These are phyloP conservation scores for Phalloptychus januarius DNA, from an alignment of 2,797 vertebrate genomes.

Conservation along the genomic window DNA sequence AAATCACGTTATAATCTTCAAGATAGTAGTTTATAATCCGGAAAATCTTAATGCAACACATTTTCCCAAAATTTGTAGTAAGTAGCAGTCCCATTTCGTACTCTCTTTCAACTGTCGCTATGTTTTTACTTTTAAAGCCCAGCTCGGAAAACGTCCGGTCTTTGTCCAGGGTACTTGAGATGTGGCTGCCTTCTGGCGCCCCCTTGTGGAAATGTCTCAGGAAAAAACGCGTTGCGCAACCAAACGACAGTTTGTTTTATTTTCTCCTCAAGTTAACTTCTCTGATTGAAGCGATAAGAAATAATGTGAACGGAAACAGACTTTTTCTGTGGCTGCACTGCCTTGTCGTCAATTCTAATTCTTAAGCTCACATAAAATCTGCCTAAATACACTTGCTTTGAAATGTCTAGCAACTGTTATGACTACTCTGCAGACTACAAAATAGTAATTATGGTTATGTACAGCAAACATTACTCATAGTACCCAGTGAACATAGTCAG, in stretches of 20 bases:
- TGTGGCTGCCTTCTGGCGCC: constrained; percentile 13
- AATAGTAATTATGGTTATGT: background rate
- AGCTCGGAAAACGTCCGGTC: constrained; percentile 11
- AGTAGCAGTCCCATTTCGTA: background rate
- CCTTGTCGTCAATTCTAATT: background rate
- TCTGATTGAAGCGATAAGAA: constrained; percentile 38
- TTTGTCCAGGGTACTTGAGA: background rate
- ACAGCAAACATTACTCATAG: background rate
- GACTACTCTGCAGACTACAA: background rate
- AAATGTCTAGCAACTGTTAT: background rate
- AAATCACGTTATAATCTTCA: background rate
- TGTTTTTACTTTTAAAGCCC: constrained; percentile 44
- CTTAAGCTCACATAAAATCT: background rate
- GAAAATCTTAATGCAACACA: background rate
- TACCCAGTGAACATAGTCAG: background rate
- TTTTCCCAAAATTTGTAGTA: background rate
- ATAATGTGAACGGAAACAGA: constrained; percentile 45
- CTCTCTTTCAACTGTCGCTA: background rate
- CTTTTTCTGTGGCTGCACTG: constrained; percentile 35
- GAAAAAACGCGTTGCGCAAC: constrained; percentile 45
- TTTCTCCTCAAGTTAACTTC: constrained; percentile 20
- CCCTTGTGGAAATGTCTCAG: constrained; percentile 41
- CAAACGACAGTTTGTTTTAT: constrained; percentile 32
- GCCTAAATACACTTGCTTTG: background rate
- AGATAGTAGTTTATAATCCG: background rate